A percentile compares a stretch with the other conserved stretches of the same genome.
phyloP scores from a whole-genome alignment of 2,113 vertebrate species.

The Rhineura floridana region DNA sequence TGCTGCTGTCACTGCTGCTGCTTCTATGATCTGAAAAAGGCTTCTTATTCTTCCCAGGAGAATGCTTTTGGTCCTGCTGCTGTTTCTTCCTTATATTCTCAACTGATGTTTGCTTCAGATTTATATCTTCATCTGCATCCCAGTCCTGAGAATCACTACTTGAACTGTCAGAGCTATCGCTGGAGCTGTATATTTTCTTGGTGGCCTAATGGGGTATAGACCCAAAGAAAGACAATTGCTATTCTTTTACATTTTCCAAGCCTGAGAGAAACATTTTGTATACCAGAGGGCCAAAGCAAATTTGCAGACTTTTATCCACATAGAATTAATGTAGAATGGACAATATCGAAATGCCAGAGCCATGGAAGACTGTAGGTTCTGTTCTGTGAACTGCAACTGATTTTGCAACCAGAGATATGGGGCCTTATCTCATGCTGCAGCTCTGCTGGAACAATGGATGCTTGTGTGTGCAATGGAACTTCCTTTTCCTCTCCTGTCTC shows the following conservation, averaged over 20 bases:
- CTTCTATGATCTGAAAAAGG: fast-evolving
- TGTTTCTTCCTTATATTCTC: background rate
- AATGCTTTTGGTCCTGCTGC: background rate
- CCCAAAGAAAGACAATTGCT: slow-evolving; percentile 37
- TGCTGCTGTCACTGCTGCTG: fast-evolving
- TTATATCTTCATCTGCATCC: background rate
- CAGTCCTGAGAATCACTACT: background rate
- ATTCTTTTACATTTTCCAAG: slow-evolving; percentile 16
- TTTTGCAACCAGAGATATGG: too few species aligned
- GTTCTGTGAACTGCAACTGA: background rate
- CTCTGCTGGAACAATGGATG: too few species aligned
- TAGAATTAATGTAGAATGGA: background rate
- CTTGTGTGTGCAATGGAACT: too few species aligned
- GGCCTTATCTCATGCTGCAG: too few species aligned
- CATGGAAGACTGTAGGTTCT: background rate
- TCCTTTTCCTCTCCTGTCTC: too few species aligned
- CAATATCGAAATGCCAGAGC: background rate
- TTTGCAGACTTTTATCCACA: background rate
- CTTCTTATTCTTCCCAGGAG: background rate
- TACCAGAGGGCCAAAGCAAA: background rate
- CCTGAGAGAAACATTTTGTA: background rate
- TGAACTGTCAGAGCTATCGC: slow-evolving; percentile 34
- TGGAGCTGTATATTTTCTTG: background rate
- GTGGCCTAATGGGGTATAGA: slow-evolving; percentile 24
- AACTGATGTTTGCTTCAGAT: slow-evolving; percentile 34